Evolutionary conservation across 2,888 invertebrate species (phyloP).

Genomic region (Stegana nigrithorax): DNA sequence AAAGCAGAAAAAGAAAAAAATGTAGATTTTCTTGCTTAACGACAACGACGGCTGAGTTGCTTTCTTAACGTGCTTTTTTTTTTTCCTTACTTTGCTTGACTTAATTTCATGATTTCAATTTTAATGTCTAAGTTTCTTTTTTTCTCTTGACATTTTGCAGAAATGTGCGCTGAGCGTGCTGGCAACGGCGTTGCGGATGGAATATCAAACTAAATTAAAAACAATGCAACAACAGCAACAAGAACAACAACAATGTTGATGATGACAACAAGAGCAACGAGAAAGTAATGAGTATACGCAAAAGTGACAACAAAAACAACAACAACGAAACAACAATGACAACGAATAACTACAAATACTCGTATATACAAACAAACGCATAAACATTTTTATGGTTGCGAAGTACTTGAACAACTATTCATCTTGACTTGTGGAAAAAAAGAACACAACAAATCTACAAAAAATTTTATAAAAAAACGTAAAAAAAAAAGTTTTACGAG

Average conservation of each 20-base stretch:
- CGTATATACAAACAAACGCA: slow-evolving; percentile 19
- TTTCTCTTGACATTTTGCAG: slow-evolving; percentile 44
- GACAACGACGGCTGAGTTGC: too few species aligned
- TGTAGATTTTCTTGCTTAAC: background rate
- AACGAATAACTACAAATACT: too few species aligned
- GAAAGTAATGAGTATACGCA: slow-evolving; percentile 29
- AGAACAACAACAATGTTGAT: slow-evolving; percentile 29
- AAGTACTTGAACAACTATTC: background rate
- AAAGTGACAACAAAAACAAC: slow-evolving; percentile 30
- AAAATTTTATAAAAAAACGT: too few species aligned
- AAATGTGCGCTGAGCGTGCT: slow-evolving; percentile 43
- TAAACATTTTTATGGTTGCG: too few species aligned
- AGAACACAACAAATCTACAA: background rate
- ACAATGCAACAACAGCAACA: slow-evolving; percentile 48
- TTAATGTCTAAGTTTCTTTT: slow-evolving; percentile 37
- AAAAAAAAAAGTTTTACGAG: background rate
- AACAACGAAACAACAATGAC: slow-evolving; percentile 20
- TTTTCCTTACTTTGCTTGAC: background rate
- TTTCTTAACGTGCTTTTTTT: slow-evolving; percentile 10
- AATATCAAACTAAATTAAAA: slow-evolving; percentile 9
- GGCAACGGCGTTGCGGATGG: background rate
- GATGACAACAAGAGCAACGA: slow-evolving; percentile 26
- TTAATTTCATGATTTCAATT: slow-evolving; percentile 2
- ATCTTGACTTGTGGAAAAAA: background rate
- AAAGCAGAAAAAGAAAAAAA: background rate